Conservation (phyloP, 2,797 vertebrate genomes). For the Glossophaga mutica region DNA sequence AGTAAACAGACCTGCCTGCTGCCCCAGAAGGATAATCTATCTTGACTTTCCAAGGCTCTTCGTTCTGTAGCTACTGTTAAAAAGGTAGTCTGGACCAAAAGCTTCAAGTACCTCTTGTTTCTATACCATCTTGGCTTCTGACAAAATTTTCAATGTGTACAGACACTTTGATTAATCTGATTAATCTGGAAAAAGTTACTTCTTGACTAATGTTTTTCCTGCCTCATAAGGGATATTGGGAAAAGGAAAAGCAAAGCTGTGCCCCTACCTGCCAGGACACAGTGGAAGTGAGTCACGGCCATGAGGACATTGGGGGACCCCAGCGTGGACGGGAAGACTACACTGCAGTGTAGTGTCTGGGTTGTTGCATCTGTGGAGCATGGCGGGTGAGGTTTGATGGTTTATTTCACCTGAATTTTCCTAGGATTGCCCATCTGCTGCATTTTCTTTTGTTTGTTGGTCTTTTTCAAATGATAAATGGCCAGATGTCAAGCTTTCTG, state of each 20-base stretch:
- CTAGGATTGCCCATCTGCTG: not conserved
- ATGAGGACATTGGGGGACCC: not conserved
- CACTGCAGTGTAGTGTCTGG: not conserved
- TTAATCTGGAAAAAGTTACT: not conserved
- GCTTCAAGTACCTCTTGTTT: not conserved
- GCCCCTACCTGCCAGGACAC: not conserved
- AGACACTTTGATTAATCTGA: not conserved
- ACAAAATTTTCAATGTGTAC: not conserved
- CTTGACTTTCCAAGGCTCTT: not conserved
- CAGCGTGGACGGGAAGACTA: not conserved
- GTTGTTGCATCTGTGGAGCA: not conserved
- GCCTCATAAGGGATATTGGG: not conserved
- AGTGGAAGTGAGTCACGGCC: not conserved
- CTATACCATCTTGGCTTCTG: not conserved
- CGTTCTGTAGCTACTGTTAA: not conserved
- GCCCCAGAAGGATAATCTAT: not conserved
- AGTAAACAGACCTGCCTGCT: not conserved
- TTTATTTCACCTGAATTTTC: constrained; percentile 45
- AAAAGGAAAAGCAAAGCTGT: not conserved
- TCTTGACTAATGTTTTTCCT: not conserved
- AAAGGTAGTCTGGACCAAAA: not conserved
- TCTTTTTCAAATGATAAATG: constrained; percentile 60
- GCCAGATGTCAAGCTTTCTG: constrained; percentile 68
- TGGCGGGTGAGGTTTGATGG: not conserved
- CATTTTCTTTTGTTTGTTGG: constrained; percentile 53